Percentiles rank a stretch among this genome's conserved stretches.
Evolutionary conservation across 2,888 invertebrate species (phyloP).

Genomic region (Kuschelorhynchus macadamiae): DNA sequence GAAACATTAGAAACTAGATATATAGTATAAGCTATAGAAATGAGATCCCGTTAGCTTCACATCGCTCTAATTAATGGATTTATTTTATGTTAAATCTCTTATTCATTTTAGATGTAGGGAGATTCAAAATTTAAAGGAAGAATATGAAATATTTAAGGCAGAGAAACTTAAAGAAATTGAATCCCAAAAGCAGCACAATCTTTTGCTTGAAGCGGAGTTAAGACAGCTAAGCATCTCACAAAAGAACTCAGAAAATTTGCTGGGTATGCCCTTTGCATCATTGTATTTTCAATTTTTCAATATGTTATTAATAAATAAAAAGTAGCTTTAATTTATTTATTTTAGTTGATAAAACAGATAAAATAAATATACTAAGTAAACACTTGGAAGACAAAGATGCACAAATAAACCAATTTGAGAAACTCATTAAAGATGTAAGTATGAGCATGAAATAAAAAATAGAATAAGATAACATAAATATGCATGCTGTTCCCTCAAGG

Average conservation of each 20-base stretch:
- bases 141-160: slow-evolving; percentile 55
- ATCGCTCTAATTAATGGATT: background rate
- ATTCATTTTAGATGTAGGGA: slow-evolving; percentile 62
- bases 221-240: slow-evolving; percentile 58
- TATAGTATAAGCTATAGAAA: background rate
- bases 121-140: slow-evolving; percentile 55
- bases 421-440: slow-evolving; percentile 55
- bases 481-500: background rate
- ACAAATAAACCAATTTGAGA: slow-evolving; percentile 53
- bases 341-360: slow-evolving; percentile 57
- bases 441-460: too few relatives aligned
- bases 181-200: slow-evolving; percentile 56
- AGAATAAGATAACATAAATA: too few relatives aligned
- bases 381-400: slow-evolving; percentile 49
- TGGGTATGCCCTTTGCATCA: slow-evolving; percentile 52
- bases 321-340: too few relatives aligned
- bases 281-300: too few relatives aligned
- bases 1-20: background rate
- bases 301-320: too few relatives aligned
- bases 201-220: slow-evolving; percentile 59
- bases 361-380: slow-evolving; percentile 52
- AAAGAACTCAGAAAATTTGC: slow-evolving; percentile 57
- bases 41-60: too few relatives aligned
- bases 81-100: background rate
- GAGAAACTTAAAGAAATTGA: slow-evolving; percentile 56